A percentile compares a stretch with the other conserved stretches of the same genome.
These are phyloP conservation scores for Adoxophyes honmai DNA, from an alignment of 1,140 invertebrate species.

Conservation along the genomic window DNA sequence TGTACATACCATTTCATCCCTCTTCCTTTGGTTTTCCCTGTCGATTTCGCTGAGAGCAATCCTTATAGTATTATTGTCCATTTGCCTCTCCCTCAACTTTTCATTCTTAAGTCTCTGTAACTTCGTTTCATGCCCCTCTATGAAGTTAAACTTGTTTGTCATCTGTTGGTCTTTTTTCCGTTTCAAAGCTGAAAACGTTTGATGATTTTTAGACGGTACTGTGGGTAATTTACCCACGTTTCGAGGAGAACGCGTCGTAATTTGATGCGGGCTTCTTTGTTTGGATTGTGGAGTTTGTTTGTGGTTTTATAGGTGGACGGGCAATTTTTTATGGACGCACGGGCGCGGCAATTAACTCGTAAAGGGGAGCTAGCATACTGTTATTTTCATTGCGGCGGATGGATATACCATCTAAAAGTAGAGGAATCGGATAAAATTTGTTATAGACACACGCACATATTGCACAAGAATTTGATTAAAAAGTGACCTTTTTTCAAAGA, in stretches of 20 bases:
- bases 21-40: conserved; percentile 35
- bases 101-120: conserved; percentile 32
- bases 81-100: conserved; percentile 39
- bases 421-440: too few relatives aligned
- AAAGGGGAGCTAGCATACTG: too few relatives aligned
- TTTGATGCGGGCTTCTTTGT: neutral
- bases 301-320: too few relatives aligned
- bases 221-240: conserved; percentile 27
- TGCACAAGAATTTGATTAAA: too few relatives aligned
- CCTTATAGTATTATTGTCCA: conserved; percentile 43
- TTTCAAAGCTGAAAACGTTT: conserved; percentile 43
- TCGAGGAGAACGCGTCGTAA: neutral
- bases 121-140: conserved; percentile 51
- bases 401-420: too few relatives aligned
- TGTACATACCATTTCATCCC: conserved; percentile 39
- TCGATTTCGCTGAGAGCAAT: conserved; percentile 42
- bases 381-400: too few relatives aligned
- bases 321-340: too few relatives aligned
- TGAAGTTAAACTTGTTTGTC: conserved; percentile 47
- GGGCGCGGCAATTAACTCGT: too few relatives aligned
- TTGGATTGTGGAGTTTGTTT: too few relatives aligned
- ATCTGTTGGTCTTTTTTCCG: conserved; percentile 55
- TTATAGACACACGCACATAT: too few relatives aligned
- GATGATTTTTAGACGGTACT: conserved; percentile 8
- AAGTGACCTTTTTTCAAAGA: too few relatives aligned